Evolutionary conservation across 2,888 invertebrate species (phyloP).

Genomic region (Chirona hameri): DNA sequence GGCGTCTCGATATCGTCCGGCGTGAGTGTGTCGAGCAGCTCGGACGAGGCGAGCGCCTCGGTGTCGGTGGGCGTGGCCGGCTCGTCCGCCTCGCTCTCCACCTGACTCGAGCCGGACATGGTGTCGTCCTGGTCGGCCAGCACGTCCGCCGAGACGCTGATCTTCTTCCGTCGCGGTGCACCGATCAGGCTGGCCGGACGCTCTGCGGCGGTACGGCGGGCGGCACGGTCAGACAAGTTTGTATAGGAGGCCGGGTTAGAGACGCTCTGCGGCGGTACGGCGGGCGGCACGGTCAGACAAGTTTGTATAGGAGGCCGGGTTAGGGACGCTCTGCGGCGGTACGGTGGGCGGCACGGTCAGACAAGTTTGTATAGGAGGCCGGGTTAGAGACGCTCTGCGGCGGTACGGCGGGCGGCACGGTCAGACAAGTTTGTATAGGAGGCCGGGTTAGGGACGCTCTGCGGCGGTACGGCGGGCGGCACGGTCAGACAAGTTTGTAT

Average conservation of each 20-base stretch:
- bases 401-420: background rate
- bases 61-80: constrained; percentile 51
- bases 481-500: too few species aligned
- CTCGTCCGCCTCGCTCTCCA: constrained; percentile 36
- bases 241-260: background rate
- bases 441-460: too few species aligned
- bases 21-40: constrained; percentile 44
- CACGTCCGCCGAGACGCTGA: constrained; percentile 46
- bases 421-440: too few species aligned
- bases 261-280: constrained; percentile 41
- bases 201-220: constrained; percentile 39
- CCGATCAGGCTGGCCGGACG: constrained; percentile 42
- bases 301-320: background rate
- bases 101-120: constrained; percentile 40
- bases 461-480: too few species aligned
- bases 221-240: background rate
- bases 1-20: constrained; percentile 50
- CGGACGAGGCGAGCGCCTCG: constrained; percentile 41
- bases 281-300: background rate
- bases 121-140: constrained; percentile 40
- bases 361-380: background rate
- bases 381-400: constrained; percentile 42
- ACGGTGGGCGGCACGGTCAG: background rate
- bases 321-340: constrained; percentile 41
- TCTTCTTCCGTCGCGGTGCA: constrained; percentile 43